A percentile compares a stretch with the other conserved stretches of the same genome.
phyloP scores from a whole-genome alignment of 2,113 vertebrate species.

The Passer montanus region DNA sequence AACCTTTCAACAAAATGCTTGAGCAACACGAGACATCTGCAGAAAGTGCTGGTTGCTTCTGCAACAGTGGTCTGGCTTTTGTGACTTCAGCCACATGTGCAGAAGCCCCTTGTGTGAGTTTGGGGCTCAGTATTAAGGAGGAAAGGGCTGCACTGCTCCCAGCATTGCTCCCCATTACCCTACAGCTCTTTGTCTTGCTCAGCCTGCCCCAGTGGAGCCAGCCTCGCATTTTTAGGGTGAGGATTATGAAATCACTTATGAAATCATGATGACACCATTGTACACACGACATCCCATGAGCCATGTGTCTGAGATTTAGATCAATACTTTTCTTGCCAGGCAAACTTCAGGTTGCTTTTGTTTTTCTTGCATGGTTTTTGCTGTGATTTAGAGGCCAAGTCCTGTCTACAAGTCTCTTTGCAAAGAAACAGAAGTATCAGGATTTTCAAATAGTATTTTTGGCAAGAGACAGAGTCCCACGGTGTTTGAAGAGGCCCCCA shows the following conservation, averaged over 20 bases:
- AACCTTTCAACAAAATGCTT: background rate
- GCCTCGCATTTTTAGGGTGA: background rate
- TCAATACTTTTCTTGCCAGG: background rate
- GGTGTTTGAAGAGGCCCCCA: background rate
- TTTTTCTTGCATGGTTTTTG: background rate
- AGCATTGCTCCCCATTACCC: background rate
- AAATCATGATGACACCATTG: background rate
- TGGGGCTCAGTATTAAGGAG: background rate
- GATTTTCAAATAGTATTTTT: background rate
- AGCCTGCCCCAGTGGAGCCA: background rate
- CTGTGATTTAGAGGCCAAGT: background rate
- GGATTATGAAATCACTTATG: background rate
- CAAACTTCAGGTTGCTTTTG: background rate
- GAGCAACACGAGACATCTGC: background rate
- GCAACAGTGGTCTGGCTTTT: background rate
- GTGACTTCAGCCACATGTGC: background rate
- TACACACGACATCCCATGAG: rapidly evolving
- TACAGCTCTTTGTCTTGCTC: rapidly evolving
- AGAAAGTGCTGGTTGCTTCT: background rate
- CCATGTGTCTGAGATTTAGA: background rate
- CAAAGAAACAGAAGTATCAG: background rate
- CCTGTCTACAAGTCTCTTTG: background rate
- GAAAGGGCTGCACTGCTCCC: background rate
- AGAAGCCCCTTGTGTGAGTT: background rate
- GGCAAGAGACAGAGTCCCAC: background rate